These are phyloP conservation scores for Chrysochloris asiatica DNA, from an alignment of 2,113 vertebrate species.

Conservation along the genomic window DNA sequence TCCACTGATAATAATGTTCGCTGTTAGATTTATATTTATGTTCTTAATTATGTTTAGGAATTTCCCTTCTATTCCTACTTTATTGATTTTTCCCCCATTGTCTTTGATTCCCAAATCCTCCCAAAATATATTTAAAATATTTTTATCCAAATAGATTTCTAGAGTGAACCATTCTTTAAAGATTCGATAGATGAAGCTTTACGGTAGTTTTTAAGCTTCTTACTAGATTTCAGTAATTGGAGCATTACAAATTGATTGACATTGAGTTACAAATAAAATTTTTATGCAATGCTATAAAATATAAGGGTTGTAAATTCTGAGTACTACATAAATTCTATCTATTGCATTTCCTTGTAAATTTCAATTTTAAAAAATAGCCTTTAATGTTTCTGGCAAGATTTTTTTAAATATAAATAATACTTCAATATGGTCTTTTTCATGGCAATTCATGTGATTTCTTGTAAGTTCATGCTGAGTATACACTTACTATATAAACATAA, in stretches of 20 bases:
- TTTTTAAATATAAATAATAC: conserved; percentile 52
- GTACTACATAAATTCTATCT: conserved; percentile 54
- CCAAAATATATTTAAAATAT: too few species aligned
- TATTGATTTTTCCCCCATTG: too few species aligned
- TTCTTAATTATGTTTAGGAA: too few species aligned
- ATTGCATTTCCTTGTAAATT: conserved; percentile 36
- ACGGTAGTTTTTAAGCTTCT: conserved; percentile 34
- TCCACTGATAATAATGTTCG: too few species aligned
- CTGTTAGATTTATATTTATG: too few species aligned
- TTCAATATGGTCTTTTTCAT: conserved; percentile 65
- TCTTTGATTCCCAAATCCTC: too few species aligned
- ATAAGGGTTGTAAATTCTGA: conserved; percentile 62
- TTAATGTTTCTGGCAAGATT: conserved; percentile 45
- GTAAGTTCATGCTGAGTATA: conserved; percentile 52
- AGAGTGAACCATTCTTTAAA: background rate
- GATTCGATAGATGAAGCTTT: conserved; percentile 28
- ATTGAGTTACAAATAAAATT: conserved; percentile 56
- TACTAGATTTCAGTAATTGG: conserved; percentile 38
- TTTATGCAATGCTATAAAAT: conserved; percentile 63
- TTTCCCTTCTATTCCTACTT: too few species aligned
- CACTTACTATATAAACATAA: conserved; percentile 66
- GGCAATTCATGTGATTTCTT: conserved; percentile 61
- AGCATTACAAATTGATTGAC: conserved; percentile 41
- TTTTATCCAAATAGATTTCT: conserved; percentile 3
- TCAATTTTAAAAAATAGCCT: conserved; percentile 25